These are phyloP conservation scores for Drosophila bifasciata DNA, from an alignment of 1,140 invertebrate genomes.

Conservation along the genomic window DNA sequence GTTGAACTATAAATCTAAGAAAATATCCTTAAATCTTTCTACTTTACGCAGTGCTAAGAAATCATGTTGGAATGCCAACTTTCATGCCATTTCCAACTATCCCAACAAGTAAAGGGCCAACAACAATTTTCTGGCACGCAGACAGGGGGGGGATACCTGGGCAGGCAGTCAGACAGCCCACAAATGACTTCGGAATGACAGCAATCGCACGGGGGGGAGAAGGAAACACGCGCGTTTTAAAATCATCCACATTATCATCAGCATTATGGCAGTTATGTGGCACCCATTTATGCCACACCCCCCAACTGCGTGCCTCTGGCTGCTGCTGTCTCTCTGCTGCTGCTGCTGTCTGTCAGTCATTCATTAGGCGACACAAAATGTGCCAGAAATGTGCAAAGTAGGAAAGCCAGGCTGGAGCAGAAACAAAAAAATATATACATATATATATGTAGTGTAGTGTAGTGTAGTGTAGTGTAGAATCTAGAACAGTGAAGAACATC, in stretches of 20 bases:
- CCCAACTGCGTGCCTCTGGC: constrained; percentile 12
- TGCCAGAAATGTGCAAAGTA: constrained; percentile 66
- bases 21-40: no score
- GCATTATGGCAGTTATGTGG: constrained; percentile 78
- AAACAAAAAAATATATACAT: constrained; percentile 6
- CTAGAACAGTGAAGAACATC: constrained; percentile 55
- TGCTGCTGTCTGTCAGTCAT: constrained; percentile 60
- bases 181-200: constrained; percentile 75
- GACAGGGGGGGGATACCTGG: constrained; percentile 2
- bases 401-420: constrained; percentile 26
- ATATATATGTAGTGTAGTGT: constrained; percentile 31
- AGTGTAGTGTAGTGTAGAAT: constrained; percentile 29
- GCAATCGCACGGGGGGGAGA: constrained; percentile 72
- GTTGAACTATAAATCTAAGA: no score
- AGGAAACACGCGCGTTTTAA: constrained; percentile 79
- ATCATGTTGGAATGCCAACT: no score
- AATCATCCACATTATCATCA: constrained; percentile 81
- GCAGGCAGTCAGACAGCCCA: constrained; percentile 28
- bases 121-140: constrained; percentile 34
- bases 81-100: constrained; percentile 1
- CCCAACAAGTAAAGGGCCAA: constrained; percentile 29
- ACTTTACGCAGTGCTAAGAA: no score
- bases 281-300: constrained; percentile 34
- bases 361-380: constrained; percentile 71
- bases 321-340: constrained; percentile 49